A percentile compares a stretch with the other conserved stretches of the same genome.
These are phyloP conservation scores for Corythaixoides concolor DNA, from an alignment of 2,113 vertebrate genomes.

Conservation along the genomic window DNA sequence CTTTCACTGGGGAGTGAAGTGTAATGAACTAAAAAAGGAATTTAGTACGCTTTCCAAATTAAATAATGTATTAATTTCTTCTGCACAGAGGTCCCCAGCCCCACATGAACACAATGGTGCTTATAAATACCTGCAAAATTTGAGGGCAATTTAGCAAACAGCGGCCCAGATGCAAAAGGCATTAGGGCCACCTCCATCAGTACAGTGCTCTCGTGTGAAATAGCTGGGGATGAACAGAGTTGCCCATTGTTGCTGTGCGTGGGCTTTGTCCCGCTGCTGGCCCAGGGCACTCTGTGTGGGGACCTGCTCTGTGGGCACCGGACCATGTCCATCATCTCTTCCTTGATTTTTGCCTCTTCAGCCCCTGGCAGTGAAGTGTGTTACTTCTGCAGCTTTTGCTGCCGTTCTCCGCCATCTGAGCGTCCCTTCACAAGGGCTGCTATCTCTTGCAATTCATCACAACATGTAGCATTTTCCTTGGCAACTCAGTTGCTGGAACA, in stretches of 20 bases:
- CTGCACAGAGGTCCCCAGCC: background rate
- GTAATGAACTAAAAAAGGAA: slow-evolving; percentile 48
- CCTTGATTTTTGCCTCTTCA: background rate
- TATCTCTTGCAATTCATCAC: background rate
- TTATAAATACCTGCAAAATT: background rate
- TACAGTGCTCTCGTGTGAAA: background rate
- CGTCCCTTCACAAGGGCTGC: background rate
- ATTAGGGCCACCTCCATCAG: background rate
- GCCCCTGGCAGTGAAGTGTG: accelerated
- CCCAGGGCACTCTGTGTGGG: no score
- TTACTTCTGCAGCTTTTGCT: background rate
- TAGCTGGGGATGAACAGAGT: background rate
- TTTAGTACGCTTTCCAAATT: slow-evolving; percentile 42
- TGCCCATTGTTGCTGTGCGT: accelerated
- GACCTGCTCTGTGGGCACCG: background rate
- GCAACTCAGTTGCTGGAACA: background rate
- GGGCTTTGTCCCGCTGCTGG: background rate
- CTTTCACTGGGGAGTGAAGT: slow-evolving; percentile 16
- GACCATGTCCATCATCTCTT: accelerated
- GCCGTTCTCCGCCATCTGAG: background rate
- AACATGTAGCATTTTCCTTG: background rate
- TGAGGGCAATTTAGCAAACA: background rate
- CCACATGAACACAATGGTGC: background rate
- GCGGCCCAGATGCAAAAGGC: background rate
- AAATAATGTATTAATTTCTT: slow-evolving; percentile 55